These are phyloP conservation scores for Siniperca knerii DNA, from an alignment of 2,113 vertebrate genomes.

Conservation along the genomic window DNA sequence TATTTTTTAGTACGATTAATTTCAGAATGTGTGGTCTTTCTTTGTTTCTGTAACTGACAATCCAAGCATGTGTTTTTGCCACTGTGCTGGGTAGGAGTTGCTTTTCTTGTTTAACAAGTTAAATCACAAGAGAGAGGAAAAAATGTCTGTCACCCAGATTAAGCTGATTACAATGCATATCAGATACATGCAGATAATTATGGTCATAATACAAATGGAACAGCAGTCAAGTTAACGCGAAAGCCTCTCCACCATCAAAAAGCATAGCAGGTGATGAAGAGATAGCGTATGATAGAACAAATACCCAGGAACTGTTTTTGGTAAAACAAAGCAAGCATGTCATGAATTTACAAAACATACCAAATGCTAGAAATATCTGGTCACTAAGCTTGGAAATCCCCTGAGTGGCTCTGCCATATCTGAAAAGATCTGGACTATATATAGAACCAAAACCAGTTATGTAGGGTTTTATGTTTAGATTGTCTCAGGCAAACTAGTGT, in stretches of 20 bases:
- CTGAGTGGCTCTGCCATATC: conserved; percentile 23
- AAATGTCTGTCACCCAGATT: conserved; percentile 73
- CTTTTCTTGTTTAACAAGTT: conserved; percentile 59
- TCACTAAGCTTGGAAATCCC: conserved; percentile 38
- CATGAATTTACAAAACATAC: conserved; percentile 41
- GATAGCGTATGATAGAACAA: conserved; percentile 56
- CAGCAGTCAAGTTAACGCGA: conserved; percentile 70
- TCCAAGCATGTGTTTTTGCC: conserved; percentile 16
- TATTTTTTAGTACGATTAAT: neutral
- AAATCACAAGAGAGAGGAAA: conserved; percentile 48
- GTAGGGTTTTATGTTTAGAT: conserved; percentile 5
- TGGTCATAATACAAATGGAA: conserved; percentile 74
- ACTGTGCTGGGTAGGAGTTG: conserved; percentile 36
- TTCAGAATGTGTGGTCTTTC: conserved; percentile 17
- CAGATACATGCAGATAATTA: conserved; percentile 79
- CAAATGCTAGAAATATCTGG: conserved; percentile 35
- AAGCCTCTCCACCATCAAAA: conserved; percentile 65
- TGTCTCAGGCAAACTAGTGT: neutral
- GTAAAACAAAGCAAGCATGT: conserved; percentile 61
- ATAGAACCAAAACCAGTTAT: conserved; percentile 31
- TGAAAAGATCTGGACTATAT: conserved; percentile 18
- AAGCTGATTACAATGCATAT: conserved; percentile 79
- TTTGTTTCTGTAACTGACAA: conserved; percentile 42
- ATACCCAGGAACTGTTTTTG: conserved; percentile 52
- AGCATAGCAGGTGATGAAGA: conserved; percentile 62